A percentile compares a stretch with the other conserved stretches of the same genome.
Conservation (phyloP, 2,797 vertebrate genomes). For the Microhierax caerulescens region DNA sequence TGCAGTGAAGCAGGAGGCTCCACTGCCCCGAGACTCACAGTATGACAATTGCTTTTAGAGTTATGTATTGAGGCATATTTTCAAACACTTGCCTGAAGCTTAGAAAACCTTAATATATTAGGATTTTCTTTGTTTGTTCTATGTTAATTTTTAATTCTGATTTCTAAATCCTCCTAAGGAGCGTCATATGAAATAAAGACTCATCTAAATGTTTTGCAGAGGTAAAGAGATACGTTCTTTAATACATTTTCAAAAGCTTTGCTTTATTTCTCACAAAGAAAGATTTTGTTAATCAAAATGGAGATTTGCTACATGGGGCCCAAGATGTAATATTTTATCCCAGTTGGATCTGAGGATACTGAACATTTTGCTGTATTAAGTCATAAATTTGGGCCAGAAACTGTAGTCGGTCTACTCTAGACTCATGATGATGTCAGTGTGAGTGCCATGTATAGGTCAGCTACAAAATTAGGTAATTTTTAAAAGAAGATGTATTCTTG, state of each 20-base stretch:
- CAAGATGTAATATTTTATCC: neutral
- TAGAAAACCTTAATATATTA: neutral
- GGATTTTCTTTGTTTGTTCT: neutral
- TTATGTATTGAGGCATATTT: neutral
- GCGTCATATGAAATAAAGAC: rapidly evolving
- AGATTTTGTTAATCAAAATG: neutral
- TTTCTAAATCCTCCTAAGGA: neutral
- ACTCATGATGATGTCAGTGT: neutral
- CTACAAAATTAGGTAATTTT: neutral
- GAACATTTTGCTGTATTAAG: neutral
- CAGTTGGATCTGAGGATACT: neutral
- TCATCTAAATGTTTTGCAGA: neutral
- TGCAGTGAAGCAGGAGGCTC: neutral
- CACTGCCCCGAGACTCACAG: neutral
- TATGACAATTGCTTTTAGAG: neutral
- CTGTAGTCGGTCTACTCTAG: neutral
- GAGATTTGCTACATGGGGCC: neutral
- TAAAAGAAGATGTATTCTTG: neutral
- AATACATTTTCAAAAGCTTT: neutral
- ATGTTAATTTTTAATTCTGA: neutral
- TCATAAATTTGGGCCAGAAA: constrained; percentile 12
- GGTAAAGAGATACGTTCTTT: neutral
- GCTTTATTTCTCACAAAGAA: neutral
- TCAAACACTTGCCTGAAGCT: neutral
- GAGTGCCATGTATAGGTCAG: neutral